Evolutionary conservation across 1,140 invertebrate species (phyloP), one percentile per base, ranked within the genome.

Genomic region (Platyscapa corneri): DNA sequence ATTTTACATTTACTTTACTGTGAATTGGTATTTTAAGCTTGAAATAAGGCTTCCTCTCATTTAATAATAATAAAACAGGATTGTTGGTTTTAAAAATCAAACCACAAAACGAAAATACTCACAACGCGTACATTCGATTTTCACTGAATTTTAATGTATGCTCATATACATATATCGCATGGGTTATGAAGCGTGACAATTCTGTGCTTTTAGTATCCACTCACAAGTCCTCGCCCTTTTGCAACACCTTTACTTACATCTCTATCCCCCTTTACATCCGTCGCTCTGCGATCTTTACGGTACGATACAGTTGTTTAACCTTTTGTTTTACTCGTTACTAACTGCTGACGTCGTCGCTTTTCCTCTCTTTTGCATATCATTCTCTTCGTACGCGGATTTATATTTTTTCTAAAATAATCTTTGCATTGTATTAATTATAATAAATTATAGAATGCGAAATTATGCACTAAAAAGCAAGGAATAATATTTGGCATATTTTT

Each of bases 291-390:
- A 74, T 42, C 37, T 42, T 42, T 74, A 74, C 7, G 6, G 18
- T 12, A 42, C 37, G n/a, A 42, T 42, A n/a, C 27, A 23, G 39
- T 32, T 23, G 20, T n/a, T 37, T 20, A 42, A 74, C 37, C 70
- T 74, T 70, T 74, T 74, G 70, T 42, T 42, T 74, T 74, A 74
- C 70, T 74, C 42, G 5, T 32, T 42, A 0, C 37, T 74, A 74
- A 74, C 39, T 74, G 37, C 37, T 42, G 39, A 74, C 37, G 27
- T 27, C 70, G 5, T 74, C 70, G 34, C 0, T 0, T 42, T n/a
- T 42, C 34, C 34, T 70, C 14, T 37, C 18, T 37, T 37, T 20
- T 12, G 14, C 18, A 23, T 8, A 37, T 20, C 34, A 27, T 23
- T 70, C 37, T 70, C 12, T 70, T 37, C 16, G 6, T 10, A 1